These are phyloP conservation scores for Podarcis siculus DNA, from an alignment of 2,797 vertebrate genomes.

Conservation along the genomic window DNA sequence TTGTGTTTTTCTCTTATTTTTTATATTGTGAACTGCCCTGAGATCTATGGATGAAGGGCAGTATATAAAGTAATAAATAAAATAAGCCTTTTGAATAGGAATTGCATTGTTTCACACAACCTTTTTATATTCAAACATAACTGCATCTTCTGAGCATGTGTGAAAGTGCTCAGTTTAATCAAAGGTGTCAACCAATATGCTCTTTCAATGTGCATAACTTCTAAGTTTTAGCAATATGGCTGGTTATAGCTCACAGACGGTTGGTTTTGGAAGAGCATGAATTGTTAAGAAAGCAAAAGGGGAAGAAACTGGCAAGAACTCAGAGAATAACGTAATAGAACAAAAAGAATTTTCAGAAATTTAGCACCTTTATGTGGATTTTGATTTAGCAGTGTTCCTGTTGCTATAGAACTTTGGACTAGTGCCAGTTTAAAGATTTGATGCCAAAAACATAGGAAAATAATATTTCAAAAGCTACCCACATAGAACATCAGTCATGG, in stretches of 20 bases:
- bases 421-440: conserved; percentile 6
- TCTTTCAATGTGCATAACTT: not conserved
- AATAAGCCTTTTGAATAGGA: too few species aligned
- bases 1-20: too few species aligned
- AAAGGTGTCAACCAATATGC: not conserved
- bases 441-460: conserved; percentile 43
- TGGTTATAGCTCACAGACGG: conserved; percentile 7
- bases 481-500: not conserved
- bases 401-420: conserved; percentile 40
- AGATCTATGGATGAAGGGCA: too few species aligned
- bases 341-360: conserved; percentile 45
- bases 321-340: conserved; percentile 16
- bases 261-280: not conserved
- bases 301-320: conserved; percentile 13
- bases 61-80: too few species aligned
- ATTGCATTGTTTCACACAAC: too few species aligned
- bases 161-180: not conserved
- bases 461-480: not conserved
- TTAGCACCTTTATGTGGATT: conserved; percentile 55
- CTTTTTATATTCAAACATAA: not conserved
- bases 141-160: not conserved
- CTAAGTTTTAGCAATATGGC: conserved; percentile 7
- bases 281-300: conserved; percentile 22
- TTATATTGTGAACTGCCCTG: too few species aligned
- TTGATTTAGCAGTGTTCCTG: conserved; percentile 45